Conservation (phyloP, 2,113 vertebrate genomes). For the Sisor rabdophorus region DNA sequence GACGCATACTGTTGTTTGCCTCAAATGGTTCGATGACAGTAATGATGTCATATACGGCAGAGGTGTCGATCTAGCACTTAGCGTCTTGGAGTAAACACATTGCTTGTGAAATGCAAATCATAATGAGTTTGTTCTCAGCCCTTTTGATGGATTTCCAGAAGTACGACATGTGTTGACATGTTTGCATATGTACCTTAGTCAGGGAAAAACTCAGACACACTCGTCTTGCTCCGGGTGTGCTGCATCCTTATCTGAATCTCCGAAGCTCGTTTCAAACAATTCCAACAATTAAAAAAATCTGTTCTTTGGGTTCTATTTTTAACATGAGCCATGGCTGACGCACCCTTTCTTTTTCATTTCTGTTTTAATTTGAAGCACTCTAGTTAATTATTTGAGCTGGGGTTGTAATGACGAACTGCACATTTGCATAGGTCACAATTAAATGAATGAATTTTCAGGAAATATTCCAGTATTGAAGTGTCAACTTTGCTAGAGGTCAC, state of each 20-base stretch:
- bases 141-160: slow-evolving; percentile 25
- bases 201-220: neutral
- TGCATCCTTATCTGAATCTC: slow-evolving; percentile 32
- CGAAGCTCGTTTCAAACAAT: slow-evolving; percentile 82
- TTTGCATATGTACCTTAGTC: neutral
- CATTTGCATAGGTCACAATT: slow-evolving; percentile 94
- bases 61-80: slow-evolving; percentile 47
- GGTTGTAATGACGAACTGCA: slow-evolving; percentile 85
- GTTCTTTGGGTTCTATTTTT: slow-evolving; percentile 55
- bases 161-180: slow-evolving; percentile 31
- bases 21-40: neutral
- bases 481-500: slow-evolving; percentile 91
- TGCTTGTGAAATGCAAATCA: slow-evolving; percentile 44
- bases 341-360: slow-evolving; percentile 79
- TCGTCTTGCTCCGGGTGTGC: neutral
- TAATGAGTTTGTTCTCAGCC: slow-evolving; percentile 40
- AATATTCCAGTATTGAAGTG: slow-evolving; percentile 89
- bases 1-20: slow-evolving; percentile 22
- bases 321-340: slow-evolving; percentile 69
- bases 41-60: slow-evolving; percentile 25
- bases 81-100: slow-evolving; percentile 48
- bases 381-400: slow-evolving; percentile 89
- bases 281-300: slow-evolving; percentile 74
- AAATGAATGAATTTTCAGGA: slow-evolving; percentile 86
- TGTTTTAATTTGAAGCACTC: slow-evolving; percentile 86